Conservation (phyloP, 2,797 vertebrate genomes). For the Distichodus sexfasciatus region DNA sequence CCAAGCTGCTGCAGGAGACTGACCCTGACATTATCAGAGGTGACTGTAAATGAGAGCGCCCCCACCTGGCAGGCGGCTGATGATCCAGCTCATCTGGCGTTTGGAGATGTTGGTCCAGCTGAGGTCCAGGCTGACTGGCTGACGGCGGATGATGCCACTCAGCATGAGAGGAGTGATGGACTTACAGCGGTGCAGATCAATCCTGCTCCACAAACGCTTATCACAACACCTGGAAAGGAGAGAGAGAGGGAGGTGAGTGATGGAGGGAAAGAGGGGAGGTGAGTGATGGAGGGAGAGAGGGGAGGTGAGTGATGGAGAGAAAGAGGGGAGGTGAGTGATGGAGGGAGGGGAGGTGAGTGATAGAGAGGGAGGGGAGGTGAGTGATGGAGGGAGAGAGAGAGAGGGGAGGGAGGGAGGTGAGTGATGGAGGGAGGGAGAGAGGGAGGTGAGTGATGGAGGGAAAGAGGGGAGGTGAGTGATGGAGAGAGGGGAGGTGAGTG, state of each 20-base stretch:
- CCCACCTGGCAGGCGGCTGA: constrained; percentile 94
- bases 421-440: no score
- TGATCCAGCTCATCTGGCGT: constrained; percentile 97
- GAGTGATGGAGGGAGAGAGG: neutral
- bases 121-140: constrained; percentile 89
- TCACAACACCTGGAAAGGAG: constrained; percentile 83
- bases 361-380: neutral
- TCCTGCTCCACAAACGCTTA: constrained; percentile 93
- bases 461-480: no score
- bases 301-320: neutral
- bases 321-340: neutral
- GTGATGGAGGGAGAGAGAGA: no score
- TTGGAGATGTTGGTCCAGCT: constrained; percentile 99
- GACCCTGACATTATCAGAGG: no score
- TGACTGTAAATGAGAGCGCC: neutral
- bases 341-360: no score
- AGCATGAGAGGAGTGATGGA: constrained; percentile 96
- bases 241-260: neutral
- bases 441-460: no score
- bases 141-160: constrained; percentile 93
- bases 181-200: constrained; percentile 93
- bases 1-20: no score
- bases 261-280: neutral
- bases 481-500: no score
- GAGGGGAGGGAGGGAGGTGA: no score